phyloP scores from a whole-genome alignment of 2,113 vertebrate species.

The Trichomycterus rosablanca region DNA sequence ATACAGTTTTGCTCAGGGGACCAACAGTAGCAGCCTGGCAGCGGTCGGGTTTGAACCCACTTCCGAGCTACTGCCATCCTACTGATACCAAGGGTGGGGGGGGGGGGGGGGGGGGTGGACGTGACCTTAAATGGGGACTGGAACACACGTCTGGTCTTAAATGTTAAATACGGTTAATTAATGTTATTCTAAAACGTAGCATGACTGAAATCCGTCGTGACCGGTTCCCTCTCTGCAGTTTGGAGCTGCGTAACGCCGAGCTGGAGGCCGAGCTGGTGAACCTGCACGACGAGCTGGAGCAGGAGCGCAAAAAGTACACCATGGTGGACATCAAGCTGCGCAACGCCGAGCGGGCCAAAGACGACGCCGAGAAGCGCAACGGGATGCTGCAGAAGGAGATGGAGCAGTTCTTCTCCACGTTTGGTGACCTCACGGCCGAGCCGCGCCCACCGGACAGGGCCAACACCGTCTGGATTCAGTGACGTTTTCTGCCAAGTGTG shows the following conservation, averaged over 20 bases:
- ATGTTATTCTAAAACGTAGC: too few species aligned
- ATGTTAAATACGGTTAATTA: too few species aligned
- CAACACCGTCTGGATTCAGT: slow-evolving; percentile 96
- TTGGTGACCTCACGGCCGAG: slow-evolving; percentile 89
- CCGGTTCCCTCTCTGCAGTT: too few species aligned
- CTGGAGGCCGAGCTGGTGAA: slow-evolving; percentile 88
- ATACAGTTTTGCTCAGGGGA: too few species aligned
- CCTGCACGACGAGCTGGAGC: slow-evolving; percentile 91
- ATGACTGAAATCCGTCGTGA: too few species aligned
- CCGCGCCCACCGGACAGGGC: slow-evolving; percentile 82
- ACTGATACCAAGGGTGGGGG: too few species aligned
- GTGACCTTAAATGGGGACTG: too few species aligned
- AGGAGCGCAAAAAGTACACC: slow-evolving; percentile 95
- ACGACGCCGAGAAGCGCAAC: slow-evolving; percentile 93
- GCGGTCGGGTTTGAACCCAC: too few species aligned
- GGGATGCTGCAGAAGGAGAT: slow-evolving; percentile 97
- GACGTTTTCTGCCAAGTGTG: slow-evolving; percentile 52
- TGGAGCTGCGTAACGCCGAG: slow-evolving; percentile 89
- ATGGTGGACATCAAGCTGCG: slow-evolving; percentile 99
- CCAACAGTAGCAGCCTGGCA: too few species aligned
- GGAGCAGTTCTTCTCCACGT: slow-evolving; percentile 98
- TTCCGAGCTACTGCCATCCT: too few species aligned
- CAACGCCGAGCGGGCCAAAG: slow-evolving; percentile 91
- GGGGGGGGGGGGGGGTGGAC: too few species aligned
- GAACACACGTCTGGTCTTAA: too few species aligned